Percentiles rank a stretch among this genome's conserved stretches.
These are phyloP conservation scores for Anastrepha ludens DNA, from an alignment of 1,140 invertebrate genomes.

Conservation along the genomic window DNA sequence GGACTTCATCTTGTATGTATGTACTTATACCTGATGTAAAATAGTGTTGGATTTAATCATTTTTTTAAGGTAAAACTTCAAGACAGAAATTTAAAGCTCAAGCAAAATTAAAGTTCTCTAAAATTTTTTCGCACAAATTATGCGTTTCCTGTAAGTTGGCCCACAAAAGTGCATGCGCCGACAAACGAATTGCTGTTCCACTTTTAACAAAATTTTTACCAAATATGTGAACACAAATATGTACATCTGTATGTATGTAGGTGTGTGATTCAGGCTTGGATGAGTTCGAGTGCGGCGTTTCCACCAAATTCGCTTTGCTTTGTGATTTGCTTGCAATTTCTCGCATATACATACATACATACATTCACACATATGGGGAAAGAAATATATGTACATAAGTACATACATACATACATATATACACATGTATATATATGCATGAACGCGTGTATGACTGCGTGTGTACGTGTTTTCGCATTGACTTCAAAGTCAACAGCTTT, in stretches of 20 bases:
- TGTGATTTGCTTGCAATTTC: conserved; percentile 2
- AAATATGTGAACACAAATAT: neutral
- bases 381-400: neutral
- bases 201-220: neutral
- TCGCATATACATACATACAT: neutral
- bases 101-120: neutral
- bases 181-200: neutral
- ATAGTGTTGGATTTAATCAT: too few relatives aligned
- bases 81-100: neutral
- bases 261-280: neutral
- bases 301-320: neutral
- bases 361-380: neutral
- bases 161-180: neutral
- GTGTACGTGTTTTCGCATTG: conserved; percentile 11
- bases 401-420: neutral
- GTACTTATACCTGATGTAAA: too few relatives aligned
- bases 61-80: too few relatives aligned
- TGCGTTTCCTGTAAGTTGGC: neutral
- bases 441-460: neutral
- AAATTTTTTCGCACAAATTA: neutral
- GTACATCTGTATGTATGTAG: neutral
- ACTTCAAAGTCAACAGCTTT: conserved; percentile 47
- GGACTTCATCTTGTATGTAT: too few relatives aligned
- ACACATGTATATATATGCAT: neutral
- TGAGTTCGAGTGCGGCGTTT: neutral